Base-by-base conservation (phyloP, 1,140 invertebrate species). In the Brachionus manjavacas region DNA sequence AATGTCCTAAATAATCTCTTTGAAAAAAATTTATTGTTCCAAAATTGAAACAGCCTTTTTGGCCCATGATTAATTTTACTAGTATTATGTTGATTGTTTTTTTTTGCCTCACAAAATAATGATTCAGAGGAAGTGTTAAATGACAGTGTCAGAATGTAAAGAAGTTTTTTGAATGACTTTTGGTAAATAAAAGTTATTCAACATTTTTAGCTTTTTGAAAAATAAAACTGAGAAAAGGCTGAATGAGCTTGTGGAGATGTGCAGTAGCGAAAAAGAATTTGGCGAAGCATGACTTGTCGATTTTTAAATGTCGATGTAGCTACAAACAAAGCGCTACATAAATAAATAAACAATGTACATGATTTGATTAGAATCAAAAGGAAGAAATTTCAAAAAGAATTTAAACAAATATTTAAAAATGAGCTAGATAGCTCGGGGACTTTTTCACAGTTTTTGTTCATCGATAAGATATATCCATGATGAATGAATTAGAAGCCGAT, bases 401-500 rank as follows among this genome's bases (percentile, higher is more conserved):
- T 41, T 23, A 39, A 72, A 72, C 35, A 72, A 72, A 72, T 68
- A 68, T 68, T 68, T 68, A 68, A 31, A 68, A 68, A 68, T 68
- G 25, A 72, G 35, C 16, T 41, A 72, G 23, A 41, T 8, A 72
- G 68, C 68, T 72, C 39, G 31, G 23, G 68, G 68, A 72, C 16
- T 72, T 72, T 20, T 72, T 72, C 68, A 72, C 68, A 72, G 68
- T 72, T 72, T 72, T 72, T 39, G 2, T 72, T 72, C 14, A 41
- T 41, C 68, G 68, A 72, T 72, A 72, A 72, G 68, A 72, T 72
- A 72, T 41, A 72, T 72, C 68, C 35, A 16, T 39, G 68, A 72
- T 72, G 68, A 72, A 72, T 72, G 11, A 41, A 72, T 41, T 9
- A 14, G n/a, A 72, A 41, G 39, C 25, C 11, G 31, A 68, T 60